phyloP scores from a whole-genome alignment of 2,113 vertebrate genomes.

The Sciurus niger region DNA sequence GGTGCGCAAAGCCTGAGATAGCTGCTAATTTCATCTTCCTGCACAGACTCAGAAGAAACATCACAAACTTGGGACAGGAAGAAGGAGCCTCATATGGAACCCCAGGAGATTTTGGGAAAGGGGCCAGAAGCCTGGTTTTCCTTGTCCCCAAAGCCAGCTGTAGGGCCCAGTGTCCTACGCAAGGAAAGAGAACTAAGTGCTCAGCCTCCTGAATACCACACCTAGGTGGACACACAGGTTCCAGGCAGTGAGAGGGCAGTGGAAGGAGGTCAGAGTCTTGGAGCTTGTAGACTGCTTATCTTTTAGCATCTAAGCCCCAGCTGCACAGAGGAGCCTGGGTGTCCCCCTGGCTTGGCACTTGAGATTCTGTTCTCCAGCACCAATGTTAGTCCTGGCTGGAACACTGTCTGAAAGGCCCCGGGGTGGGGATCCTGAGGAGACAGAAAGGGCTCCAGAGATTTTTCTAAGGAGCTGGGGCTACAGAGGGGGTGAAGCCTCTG shows the following conservation, averaged over 20 bases:
- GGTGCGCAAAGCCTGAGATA: not conserved
- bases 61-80: not conserved
- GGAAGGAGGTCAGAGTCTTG: not conserved
- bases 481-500: not conserved
- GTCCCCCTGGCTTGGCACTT: not conserved
- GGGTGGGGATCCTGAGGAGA: too few species aligned
- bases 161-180: not conserved
- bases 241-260: not conserved
- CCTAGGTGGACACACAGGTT: not conserved
- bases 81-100: not conserved
- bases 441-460: not conserved
- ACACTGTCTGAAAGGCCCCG: not conserved
- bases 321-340: too few species aligned
- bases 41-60: constrained; percentile 2
- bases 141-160: not conserved
- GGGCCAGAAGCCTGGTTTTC: constrained; percentile 13
- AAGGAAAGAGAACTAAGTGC: not conserved
- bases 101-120: constrained; percentile 7
- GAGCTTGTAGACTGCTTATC: not conserved
- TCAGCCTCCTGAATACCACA: not conserved
- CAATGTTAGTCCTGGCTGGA: not conserved
- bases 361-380: not conserved
- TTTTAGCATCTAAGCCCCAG: not conserved
- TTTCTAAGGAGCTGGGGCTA: not conserved
- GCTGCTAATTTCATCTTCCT: not conserved